These are phyloP conservation scores for Hyla sarda DNA, from an alignment of 2,113 vertebrate genomes.

Conservation along the genomic window DNA sequence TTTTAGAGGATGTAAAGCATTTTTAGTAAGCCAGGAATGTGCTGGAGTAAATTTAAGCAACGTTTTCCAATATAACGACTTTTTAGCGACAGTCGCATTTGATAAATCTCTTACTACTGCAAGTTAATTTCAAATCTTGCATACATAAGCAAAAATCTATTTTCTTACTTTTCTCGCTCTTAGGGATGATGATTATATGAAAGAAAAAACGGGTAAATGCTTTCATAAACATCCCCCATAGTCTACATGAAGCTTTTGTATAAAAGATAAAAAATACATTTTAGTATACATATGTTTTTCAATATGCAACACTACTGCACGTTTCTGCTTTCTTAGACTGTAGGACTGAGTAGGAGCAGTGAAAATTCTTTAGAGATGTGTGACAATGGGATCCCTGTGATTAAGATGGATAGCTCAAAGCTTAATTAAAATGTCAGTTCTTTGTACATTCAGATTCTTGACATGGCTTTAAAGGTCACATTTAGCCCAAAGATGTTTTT, in stretches of 20 bases:
- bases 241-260: background rate
- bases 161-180: too few relatives aligned
- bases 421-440: constrained; percentile 46
- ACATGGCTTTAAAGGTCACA: constrained; percentile 47
- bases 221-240: too few relatives aligned
- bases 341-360: constrained; percentile 13
- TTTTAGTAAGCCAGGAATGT: too few relatives aligned
- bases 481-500: constrained; percentile 7
- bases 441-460: constrained; percentile 37
- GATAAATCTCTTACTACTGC: too few relatives aligned
- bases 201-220: too few relatives aligned
- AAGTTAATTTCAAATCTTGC: too few relatives aligned
- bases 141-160: too few relatives aligned
- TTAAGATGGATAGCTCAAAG: constrained; percentile 21
- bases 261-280: background rate
- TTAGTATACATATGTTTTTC: background rate
- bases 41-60: too few relatives aligned
- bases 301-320: background rate
- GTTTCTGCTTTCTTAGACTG: background rate
- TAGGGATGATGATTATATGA: too few relatives aligned
- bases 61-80: too few relatives aligned
- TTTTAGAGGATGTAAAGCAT: too few relatives aligned
- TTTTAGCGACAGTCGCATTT: too few relatives aligned
- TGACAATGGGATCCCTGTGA: constrained; percentile 38
- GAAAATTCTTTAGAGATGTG: constrained; percentile 3